Conservation (phyloP, 2,113 vertebrate species). For the Gracilinanus agilis region DNA sequence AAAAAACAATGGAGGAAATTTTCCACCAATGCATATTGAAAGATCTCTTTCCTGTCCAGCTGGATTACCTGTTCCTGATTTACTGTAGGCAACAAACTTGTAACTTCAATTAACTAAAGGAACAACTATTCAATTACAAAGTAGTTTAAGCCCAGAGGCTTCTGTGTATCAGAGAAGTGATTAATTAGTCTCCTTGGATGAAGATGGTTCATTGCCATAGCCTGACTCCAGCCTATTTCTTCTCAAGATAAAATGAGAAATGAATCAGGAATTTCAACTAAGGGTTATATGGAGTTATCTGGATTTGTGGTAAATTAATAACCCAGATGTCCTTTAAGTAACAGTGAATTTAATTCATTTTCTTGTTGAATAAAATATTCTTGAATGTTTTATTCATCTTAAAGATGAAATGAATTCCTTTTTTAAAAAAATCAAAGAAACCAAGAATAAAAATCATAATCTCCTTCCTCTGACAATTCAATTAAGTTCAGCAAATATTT, state of each 20-base stretch:
- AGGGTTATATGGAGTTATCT: conserved; percentile 49
- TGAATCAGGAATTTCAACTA: conserved; percentile 30
- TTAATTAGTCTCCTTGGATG: conserved; percentile 44
- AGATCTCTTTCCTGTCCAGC: conserved; percentile 13
- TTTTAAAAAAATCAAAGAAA: conserved; percentile 2
- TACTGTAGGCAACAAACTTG: conserved; percentile 34
- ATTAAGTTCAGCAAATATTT: not conserved
- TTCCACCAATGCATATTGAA: conserved; percentile 16
- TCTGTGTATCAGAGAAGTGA: conserved; percentile 35
- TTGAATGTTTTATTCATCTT: not conserved
- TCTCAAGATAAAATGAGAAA: conserved; percentile 43
- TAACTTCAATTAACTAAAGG: conserved; percentile 49
- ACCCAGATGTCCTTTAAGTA: conserved; percentile 35
- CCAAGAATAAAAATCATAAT: conserved; percentile 22
- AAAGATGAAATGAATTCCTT: not conserved
- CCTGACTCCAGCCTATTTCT: conserved; percentile 34
- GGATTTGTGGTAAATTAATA: conserved; percentile 30
- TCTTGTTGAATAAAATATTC: conserved; percentile 4
- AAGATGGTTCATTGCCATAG: conserved; percentile 26
- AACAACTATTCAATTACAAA: conserved; percentile 53
- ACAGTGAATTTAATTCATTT: conserved; percentile 35
- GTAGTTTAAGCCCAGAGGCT: conserved; percentile 35
- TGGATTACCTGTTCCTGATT: conserved; percentile 37
- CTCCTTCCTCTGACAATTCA: not conserved
- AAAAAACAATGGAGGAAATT: not conserved